Conservation (phyloP, 1,140 invertebrate genomes). For the Luehdorfia chinensis region DNA sequence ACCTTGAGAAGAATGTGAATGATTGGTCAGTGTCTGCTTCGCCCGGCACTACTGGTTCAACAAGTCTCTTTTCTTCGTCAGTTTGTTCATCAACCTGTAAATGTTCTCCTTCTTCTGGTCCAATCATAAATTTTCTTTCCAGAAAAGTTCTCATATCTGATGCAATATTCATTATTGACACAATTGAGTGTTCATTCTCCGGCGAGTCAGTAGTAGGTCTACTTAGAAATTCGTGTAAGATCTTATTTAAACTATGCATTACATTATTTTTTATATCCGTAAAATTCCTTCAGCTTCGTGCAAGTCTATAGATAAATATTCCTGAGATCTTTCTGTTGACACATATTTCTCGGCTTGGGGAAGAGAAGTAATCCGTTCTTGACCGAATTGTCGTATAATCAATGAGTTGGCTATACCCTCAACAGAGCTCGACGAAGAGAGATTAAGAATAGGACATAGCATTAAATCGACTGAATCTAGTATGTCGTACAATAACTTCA, state of each 20-base stretch:
- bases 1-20: constrained; percentile 15
- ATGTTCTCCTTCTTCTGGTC: constrained; percentile 17
- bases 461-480: constrained; percentile 24
- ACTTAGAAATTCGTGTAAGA: constrained; percentile 17
- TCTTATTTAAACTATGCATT: constrained; percentile 20
- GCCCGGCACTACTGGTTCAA: too few species aligned
- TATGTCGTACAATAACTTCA: constrained; percentile 38
- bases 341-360: not conserved
- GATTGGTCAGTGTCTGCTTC: too few species aligned
- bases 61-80: constrained; percentile 12
- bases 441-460: constrained; percentile 1
- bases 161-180: constrained; percentile 20
- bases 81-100: constrained; percentile 1
- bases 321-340: not conserved
- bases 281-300: constrained; percentile 25
- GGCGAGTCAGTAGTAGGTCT: too few species aligned
- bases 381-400: constrained; percentile 37
- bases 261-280: constrained; percentile 23
- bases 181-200: too few species aligned
- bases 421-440: not conserved
- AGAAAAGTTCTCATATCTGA: constrained; percentile 19
- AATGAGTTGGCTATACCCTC: not conserved
- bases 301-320: constrained; percentile 1
- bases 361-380: constrained; percentile 25
- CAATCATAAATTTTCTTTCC: not conserved